phyloP scores from a whole-genome alignment of 23 tunicate genomes.

The Styela plicata region DNA sequence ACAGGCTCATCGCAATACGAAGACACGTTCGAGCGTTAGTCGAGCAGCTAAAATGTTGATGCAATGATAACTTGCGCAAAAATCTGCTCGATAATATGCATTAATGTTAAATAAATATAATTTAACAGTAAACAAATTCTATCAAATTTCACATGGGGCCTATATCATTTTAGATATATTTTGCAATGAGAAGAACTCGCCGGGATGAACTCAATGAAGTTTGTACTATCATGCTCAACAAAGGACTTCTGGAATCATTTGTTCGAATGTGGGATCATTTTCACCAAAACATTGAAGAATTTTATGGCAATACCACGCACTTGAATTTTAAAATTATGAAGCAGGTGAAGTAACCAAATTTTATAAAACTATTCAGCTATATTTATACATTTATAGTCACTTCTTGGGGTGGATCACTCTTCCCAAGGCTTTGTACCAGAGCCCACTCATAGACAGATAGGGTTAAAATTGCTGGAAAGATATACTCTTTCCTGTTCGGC shows the following conservation, averaged over 20 bases:
- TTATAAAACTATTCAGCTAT: background rate
- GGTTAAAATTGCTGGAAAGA: too few species aligned
- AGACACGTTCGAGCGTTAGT: too few species aligned
- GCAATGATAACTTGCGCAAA: background rate
- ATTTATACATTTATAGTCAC: background rate
- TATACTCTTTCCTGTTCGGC: too few species aligned
- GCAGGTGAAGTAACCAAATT: background rate
- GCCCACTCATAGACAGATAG: too few species aligned
- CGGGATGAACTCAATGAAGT: background rate
- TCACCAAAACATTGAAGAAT: background rate
- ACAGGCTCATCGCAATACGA: too few species aligned
- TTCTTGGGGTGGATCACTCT: background rate
- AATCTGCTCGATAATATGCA: background rate
- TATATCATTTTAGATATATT: background rate
- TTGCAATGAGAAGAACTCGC: background rate
- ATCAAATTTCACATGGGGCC: too few species aligned
- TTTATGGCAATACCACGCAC: background rate
- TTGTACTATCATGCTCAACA: background rate
- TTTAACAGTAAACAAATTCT: background rate
- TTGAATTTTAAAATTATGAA: background rate
- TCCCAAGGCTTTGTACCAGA: background rate
- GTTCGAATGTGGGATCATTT: constrained; percentile 1
- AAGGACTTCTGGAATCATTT: background rate
- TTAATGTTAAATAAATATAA: too few species aligned
- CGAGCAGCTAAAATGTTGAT: too few species aligned